Evolutionary conservation across 2,113 vertebrate genomes (phyloP), one percentile per base, ranked within the genome.

Genomic region (Genyomyrus donnyi): DNA sequence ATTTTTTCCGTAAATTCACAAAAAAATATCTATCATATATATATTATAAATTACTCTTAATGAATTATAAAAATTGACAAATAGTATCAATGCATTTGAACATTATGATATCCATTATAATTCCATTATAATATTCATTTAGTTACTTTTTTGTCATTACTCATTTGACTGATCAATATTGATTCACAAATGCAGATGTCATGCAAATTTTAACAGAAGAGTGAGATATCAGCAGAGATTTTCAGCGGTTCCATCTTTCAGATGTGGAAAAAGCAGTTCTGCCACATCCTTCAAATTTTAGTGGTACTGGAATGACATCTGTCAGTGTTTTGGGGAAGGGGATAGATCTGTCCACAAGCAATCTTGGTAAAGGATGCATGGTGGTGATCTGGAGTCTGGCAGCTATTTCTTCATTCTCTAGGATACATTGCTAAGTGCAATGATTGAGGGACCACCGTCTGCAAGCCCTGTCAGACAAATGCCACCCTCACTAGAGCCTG

Each of bases 311-410:
- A 48, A 31, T 86, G 84, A 49, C 83, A 85, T 45, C 83, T 85
- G 39, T 93, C 94, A 94, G 95, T 95, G 48, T 85, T 95, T 94
- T 92, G 92, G 91, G 91, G 49, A 52, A 89, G 90, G 91, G 93
- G 94, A 94, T 92, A 6, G 95, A 95, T 90, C 27, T 85, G 92
- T 94, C 91, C 91, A 91, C 91, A 93, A 94, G 93, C 91, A 92
- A 93, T 93, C 93, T 92, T 50, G 93, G 93, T 91, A 93, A 95
- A 91, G 94, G 95, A 94, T 93, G 93, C 91, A 92, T 92, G 92
- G 70, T 92, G 91, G 94, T 95, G 96, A 96, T 95, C 95, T 95
- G 96, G 94, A 93, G 91, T 95, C 92, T 94, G 94, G 94, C 95
- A 96, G 96, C 95, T 94, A 90, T 94, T 85, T 88, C 90, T 50